Base-by-base conservation (phyloP, 2,113 vertebrate species). In the Phalacrocorax carbo region DNA sequence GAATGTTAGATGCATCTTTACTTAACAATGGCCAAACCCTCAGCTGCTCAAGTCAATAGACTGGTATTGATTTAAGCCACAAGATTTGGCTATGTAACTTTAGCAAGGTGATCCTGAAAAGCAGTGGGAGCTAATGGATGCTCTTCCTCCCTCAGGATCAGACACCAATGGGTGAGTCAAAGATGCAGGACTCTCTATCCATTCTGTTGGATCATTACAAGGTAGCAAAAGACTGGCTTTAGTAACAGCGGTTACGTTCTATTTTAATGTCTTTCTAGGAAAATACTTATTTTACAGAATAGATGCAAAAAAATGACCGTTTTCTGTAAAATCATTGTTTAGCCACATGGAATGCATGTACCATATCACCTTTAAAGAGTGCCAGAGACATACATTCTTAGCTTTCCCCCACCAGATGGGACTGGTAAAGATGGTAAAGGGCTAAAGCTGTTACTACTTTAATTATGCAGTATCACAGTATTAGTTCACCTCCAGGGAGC, bases 351-450 rank as follows among this genome's bases (percentile, higher is more conserved):
- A 95, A 92, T 96, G 96, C 96, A 94, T 87, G 92, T 96, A 97
- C 96, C 97, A 97, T 92, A 97, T 98, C 98, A 98, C 98, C 98
- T 98, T 94, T 78, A 77, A 97, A 96, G 90, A 96, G 78, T 17
- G 96, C 93, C 94, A 97, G 86, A 97, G 69, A 94, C 92, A 96
- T 88, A 79, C 20, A 71, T 97, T 97, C 87, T 96, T 91, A 97
- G 97, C 95, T 85, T 97, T 96, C 51, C 86, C 87, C 11, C 48
- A 70, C 81, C 92, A 95, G 86, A 44, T 44, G 42, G 42, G 42
- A 15, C 42, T 44, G 42, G 42, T 44, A 44, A 95, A 38, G 94
- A 97, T 75, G 87, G 82, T 70, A 55, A 95, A 97, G 90, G 80
- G 91, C 92, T 97, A 94, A 96, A 88, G 96, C 91, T 66, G 38